Evolutionary conservation across 2,797 vertebrate species (phyloP).

Genomic region (Bufotes viridis): DNA sequence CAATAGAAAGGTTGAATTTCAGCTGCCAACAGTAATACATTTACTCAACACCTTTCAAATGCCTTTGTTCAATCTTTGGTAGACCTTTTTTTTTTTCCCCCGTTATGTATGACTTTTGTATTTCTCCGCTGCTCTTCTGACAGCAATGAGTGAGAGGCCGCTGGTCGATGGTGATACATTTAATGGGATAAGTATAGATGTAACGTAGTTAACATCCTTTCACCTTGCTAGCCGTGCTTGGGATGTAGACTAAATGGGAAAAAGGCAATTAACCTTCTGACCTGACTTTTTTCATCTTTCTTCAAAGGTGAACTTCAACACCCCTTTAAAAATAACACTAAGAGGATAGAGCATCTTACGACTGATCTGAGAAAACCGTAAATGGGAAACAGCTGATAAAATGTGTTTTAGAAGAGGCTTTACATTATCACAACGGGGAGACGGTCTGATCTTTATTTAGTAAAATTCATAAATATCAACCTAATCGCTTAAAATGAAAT

Average conservation of each 20-base stretch:
- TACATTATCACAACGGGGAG: not conserved
- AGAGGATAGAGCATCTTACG: not conserved
- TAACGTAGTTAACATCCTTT: constrained; percentile 55
- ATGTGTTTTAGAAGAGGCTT: not conserved
- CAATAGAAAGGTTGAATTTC: constrained; percentile 19
- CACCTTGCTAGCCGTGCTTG: constrained; percentile 49
- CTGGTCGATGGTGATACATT: constrained; percentile 51
- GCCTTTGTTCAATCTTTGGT: constrained; percentile 45
- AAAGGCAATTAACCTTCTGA: constrained; percentile 56
- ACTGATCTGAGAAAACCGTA: constrained; percentile 11
- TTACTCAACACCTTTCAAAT: constrained; percentile 52
- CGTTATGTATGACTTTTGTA: constrained; percentile 19
- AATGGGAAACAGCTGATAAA: not conserved
- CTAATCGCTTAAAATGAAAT: not conserved
- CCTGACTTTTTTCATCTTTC: constrained; percentile 46
- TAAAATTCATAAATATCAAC: not conserved
- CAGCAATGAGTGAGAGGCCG: constrained; percentile 48
- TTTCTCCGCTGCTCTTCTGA: constrained; percentile 32
- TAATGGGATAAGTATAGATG: constrained; percentile 58
- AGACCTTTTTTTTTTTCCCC: constrained; percentile 18
- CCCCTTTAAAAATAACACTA: constrained; percentile 21
- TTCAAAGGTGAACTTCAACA: constrained; percentile 43
- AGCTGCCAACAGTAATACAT: constrained; percentile 18
- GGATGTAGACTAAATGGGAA: constrained; percentile 50
- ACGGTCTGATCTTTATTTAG: not conserved